Evolutionary conservation across 2,797 vertebrate genomes (phyloP).

Genomic region (Philypnodon macrostomus): DNA sequence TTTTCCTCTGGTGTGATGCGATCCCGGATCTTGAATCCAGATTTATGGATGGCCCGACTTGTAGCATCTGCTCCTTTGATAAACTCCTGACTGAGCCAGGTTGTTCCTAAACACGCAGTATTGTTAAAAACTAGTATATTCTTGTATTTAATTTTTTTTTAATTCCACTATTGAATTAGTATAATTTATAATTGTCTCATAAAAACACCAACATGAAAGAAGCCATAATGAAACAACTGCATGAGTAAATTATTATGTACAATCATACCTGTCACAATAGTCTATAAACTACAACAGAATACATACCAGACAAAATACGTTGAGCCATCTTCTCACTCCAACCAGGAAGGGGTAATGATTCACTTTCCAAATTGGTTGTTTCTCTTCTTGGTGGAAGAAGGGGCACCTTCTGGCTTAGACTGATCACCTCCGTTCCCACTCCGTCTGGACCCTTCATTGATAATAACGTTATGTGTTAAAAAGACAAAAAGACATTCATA

Average conservation of each 20-base stretch:
- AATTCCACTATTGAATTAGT: too few species aligned
- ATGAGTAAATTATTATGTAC: too few species aligned
- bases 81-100: constrained; percentile 85
- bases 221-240: too few species aligned
- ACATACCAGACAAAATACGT: constrained; percentile 86
- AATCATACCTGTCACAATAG: too few species aligned
- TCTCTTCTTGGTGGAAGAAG: constrained; percentile 45
- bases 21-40: constrained; percentile 86
- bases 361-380: constrained; percentile 44
- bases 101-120: constrained; percentile 78
- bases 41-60: constrained; percentile 89
- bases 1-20: constrained; percentile 91
- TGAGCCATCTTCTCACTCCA: constrained; percentile 95
- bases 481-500: neutral
- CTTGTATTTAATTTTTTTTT: too few species aligned
- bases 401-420: constrained; percentile 82
- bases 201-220: neutral
- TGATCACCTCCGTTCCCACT: constrained; percentile 65
- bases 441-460: constrained; percentile 73
- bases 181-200: too few species aligned
- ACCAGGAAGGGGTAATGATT: constrained; percentile 74
- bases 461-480: neutral
- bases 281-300: too few species aligned
- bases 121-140: too few species aligned
- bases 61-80: constrained; percentile 90